Conservation (phyloP, 2,888 invertebrate species). For the Drosophila mayaguana region DNA sequence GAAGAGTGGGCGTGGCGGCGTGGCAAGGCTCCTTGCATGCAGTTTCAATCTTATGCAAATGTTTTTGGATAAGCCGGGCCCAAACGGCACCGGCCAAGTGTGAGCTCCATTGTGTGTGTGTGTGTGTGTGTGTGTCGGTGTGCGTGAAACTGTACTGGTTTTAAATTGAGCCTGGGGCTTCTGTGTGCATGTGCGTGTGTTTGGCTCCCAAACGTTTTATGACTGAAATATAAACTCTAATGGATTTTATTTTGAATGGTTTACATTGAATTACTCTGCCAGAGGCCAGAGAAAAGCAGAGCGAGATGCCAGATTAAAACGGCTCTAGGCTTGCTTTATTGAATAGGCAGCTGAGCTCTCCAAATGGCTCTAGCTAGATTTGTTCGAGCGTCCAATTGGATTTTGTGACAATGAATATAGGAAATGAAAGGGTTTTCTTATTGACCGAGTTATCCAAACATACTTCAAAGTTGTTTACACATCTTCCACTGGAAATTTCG, state of each 20-base stretch:
- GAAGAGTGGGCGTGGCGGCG: conserved; percentile 7
- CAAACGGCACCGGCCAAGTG: conserved; percentile 50
- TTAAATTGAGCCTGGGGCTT: conserved; percentile 67
- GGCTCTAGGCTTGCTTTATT: background rate
- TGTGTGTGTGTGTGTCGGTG: conserved; percentile 16
- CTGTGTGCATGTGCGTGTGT: conserved; percentile 26
- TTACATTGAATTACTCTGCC: conserved; percentile 60
- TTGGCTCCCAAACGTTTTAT: conserved; percentile 52
- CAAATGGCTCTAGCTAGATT: background rate
- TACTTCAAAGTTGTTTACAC: background rate
- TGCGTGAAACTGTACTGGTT: conserved; percentile 42
- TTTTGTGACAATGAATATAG: background rate
- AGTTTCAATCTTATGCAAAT: conserved; percentile 78
- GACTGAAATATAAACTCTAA: conserved; percentile 72
- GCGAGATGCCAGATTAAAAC: background rate
- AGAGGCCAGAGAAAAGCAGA: background rate
- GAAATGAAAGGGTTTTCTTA: background rate
- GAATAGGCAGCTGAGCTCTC: background rate
- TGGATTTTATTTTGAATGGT: conserved; percentile 71
- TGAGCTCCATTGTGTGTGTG: conserved; percentile 10
- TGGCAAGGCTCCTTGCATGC: conserved; percentile 62
- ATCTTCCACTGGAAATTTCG: background rate
- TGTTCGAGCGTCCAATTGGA: background rate
- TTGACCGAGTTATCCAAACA: background rate
- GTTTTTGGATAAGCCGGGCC: conserved; percentile 73